Percentiles rank a stretch among this genome's conserved stretches.
phyloP scores from a whole-genome alignment of 2,113 vertebrate genomes.

The Paratilapia polleni region DNA sequence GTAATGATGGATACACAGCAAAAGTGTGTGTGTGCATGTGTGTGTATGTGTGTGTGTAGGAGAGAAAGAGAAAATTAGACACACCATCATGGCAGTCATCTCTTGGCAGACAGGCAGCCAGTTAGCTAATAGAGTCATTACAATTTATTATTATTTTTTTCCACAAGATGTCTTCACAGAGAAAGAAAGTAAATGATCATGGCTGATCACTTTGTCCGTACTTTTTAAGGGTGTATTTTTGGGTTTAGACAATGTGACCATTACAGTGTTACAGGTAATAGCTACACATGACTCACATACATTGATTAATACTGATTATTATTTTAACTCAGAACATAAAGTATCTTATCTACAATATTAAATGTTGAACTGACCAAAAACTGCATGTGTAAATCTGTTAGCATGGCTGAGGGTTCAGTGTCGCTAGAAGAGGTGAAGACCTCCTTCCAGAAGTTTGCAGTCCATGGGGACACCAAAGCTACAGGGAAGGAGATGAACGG shows the following conservation, averaged over 20 bases:
- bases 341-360: too few species aligned
- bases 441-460: constrained; percentile 84
- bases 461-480: constrained; percentile 83
- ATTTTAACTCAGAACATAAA: too few species aligned
- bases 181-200: neutral
- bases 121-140: constrained; percentile 54
- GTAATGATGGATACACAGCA: constrained; percentile 33
- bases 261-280: neutral
- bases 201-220: too few species aligned
- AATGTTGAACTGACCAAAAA: neutral
- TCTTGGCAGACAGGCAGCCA: constrained; percentile 38
- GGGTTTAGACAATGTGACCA: neutral
- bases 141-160: neutral
- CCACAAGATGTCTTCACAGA: neutral
- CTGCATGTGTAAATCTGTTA: constrained; percentile 19
- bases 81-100: neutral
- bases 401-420: constrained; percentile 75
- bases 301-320: neutral
- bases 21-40: constrained; percentile 10
- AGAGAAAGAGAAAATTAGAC: neutral
- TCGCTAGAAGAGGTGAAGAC: constrained; percentile 73
- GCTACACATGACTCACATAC: neutral
- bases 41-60: constrained; percentile 33
- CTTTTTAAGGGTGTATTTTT: neutral
- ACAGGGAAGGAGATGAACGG: constrained; percentile 84